A percentile compares a stretch with the other conserved stretches of the same genome.
These are phyloP conservation scores for Athalia cordata DNA, from an alignment of 2,888 invertebrate species.

Conservation along the genomic window DNA sequence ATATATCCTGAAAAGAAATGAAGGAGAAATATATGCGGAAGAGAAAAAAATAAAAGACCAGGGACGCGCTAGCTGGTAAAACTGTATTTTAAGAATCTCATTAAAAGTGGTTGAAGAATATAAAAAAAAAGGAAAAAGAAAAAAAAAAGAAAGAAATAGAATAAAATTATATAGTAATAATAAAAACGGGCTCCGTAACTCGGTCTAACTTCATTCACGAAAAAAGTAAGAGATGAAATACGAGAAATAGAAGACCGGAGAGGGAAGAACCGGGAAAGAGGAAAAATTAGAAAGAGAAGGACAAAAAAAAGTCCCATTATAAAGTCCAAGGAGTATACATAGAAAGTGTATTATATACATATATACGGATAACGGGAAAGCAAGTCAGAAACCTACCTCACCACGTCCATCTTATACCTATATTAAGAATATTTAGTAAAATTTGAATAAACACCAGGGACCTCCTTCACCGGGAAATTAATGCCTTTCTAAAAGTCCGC, in stretches of 20 bases:
- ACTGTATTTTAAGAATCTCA: slow-evolving; percentile 28
- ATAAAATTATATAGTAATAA: too few species aligned
- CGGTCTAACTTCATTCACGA: slow-evolving; percentile 29
- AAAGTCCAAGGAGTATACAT: not conserved
- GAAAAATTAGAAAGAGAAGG: not conserved
- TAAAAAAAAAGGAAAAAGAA: not conserved
- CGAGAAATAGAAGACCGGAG: slow-evolving; percentile 23
- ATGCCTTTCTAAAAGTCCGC: slow-evolving; percentile 45
- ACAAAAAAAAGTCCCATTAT: not conserved
- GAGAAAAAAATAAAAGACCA: not conserved
- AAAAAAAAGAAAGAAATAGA: too few species aligned
- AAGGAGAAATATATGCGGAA: slow-evolving; percentile 1
- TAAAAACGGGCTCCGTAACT: slow-evolving; percentile 3
- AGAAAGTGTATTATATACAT: too few species aligned
- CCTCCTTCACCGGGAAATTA: slow-evolving; percentile 38
- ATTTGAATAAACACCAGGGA: slow-evolving; percentile 46
- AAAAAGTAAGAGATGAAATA: slow-evolving; percentile 21
- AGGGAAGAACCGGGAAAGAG: not conserved
- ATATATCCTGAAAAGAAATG: not conserved
- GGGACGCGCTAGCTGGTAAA: not conserved
- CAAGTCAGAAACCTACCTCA: slow-evolving; percentile 24
- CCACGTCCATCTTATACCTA: slow-evolving; percentile 23
- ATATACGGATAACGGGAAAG: not conserved
- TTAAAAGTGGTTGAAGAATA: not conserved
- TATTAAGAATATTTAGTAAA: slow-evolving; percentile 44